Percentiles rank a stretch among this genome's conserved stretches.
Conservation (phyloP, 2,797 vertebrate species). For the Diplodus sargus region DNA sequence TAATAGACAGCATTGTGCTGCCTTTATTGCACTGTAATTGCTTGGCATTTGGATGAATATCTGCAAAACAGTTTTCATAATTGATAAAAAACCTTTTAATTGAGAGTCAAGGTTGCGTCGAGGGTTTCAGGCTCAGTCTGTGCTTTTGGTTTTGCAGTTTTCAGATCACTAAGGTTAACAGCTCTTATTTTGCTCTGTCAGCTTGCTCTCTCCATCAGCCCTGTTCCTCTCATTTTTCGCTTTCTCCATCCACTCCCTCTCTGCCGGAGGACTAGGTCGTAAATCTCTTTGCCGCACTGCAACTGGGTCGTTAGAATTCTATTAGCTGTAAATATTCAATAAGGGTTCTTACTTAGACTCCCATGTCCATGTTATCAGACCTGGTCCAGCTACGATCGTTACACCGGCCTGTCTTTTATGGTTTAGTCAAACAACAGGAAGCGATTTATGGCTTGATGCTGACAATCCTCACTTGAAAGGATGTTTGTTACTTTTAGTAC, state of each 20-base stretch:
- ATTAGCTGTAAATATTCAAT: constrained; percentile 81
- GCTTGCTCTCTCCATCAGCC: constrained; percentile 10
- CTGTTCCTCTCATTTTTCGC: not conserved
- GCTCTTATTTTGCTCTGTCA: constrained; percentile 46
- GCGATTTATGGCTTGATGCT: constrained; percentile 49
- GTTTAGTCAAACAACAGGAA: constrained; percentile 60
- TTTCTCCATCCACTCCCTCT: constrained; percentile 20
- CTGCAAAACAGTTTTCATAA: constrained; percentile 9
- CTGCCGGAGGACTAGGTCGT: constrained; percentile 53
- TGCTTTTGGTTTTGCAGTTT: constrained; percentile 33
- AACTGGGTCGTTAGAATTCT: constrained; percentile 73
- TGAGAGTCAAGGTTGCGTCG: constrained; percentile 1
- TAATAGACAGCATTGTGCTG: constrained; percentile 7
- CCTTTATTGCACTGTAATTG: constrained; percentile 11
- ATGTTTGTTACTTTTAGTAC: constrained; percentile 56
- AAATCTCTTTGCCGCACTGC: constrained; percentile 67
- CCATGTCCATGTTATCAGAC: constrained; percentile 67
- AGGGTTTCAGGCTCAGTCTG: constrained; percentile 2
- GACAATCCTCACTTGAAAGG: constrained; percentile 51
- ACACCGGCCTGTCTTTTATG: constrained; percentile 59
- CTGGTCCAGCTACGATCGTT: constrained; percentile 53
- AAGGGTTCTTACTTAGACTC: constrained; percentile 64
- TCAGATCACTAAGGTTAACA: constrained; percentile 40
- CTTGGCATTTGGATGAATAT: constrained; percentile 20
- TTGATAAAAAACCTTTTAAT: not conserved